These are phyloP conservation scores for Bilobella aurantiaca DNA, from an alignment of 1,140 invertebrate genomes.

Conservation along the genomic window DNA sequence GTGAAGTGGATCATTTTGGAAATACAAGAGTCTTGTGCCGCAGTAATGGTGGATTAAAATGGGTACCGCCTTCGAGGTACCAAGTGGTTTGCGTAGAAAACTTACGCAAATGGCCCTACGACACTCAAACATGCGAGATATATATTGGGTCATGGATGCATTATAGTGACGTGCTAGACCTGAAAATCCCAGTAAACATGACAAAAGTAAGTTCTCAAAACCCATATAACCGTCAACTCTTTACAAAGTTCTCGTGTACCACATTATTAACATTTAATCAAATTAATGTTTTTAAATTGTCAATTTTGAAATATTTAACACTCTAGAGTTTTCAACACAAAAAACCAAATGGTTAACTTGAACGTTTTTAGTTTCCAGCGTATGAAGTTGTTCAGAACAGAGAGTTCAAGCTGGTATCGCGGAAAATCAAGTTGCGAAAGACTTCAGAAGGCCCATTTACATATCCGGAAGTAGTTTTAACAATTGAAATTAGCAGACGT, in stretches of 20 bases:
- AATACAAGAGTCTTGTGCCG: constrained; percentile 23
- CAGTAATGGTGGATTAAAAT: constrained; percentile 15
- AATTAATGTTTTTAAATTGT: too few species aligned
- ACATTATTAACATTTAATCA: too few species aligned
- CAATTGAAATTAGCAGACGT: constrained; percentile 10
- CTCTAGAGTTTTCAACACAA: not conserved
- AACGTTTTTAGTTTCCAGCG: constrained; percentile 19
- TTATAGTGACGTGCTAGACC: constrained; percentile 24
- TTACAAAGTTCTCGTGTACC: too few species aligned
- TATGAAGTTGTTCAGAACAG: constrained; percentile 17
- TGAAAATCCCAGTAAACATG: constrained; percentile 19
- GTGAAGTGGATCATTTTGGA: constrained; percentile 34
- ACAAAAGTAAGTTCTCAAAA: too few species aligned
- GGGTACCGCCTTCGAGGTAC: constrained; percentile 32
- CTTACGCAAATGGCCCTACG: constrained; percentile 33
- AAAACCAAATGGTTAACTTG: too few species aligned
- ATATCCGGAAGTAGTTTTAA: constrained; percentile 23
- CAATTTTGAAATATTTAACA: not conserved
- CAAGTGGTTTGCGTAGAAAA: constrained; percentile 29
- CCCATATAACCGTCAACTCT: too few species aligned
- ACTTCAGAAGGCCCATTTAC: constrained; percentile 6
- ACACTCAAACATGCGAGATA: constrained; percentile 31
- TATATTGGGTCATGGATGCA: constrained; percentile 35
- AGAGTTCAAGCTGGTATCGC: constrained; percentile 25
- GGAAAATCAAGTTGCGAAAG: not conserved